Base-by-base conservation (phyloP, 2,113 vertebrate species). In the Malaclemys terrapin region DNA sequence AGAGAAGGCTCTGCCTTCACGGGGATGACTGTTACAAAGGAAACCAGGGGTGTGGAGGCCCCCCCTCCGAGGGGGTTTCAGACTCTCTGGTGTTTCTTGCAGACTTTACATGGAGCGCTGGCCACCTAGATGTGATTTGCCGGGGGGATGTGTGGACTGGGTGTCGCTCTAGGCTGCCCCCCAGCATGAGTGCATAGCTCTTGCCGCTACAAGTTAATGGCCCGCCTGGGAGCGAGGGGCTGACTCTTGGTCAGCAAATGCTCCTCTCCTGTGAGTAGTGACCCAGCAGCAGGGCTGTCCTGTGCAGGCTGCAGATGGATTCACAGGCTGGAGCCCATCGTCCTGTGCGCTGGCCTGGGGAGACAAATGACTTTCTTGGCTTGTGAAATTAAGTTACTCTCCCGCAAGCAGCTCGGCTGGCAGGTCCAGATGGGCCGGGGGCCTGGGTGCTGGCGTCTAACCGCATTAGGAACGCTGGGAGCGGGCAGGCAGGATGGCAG, bases 401-500 rank as follows among this genome's bases (percentile, higher is more conserved):
- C 78, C 38, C 6, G 5, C 14, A 22, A 54, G 50, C 50, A 27
- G 59, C 87, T 65, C 29, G 10, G n/a, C 10, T 12, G 49, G 49
- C 27, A 45, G n/a, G 27, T 31, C 19, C 59, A 59, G 38, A 38
- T 52, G 38, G 49, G 22, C 42, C 22, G 38, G 3, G 17, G 69
- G 17, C 24, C 59, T 2, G 13, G 52, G 24, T 27, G 88, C 50
- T 20, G 16, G 62, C 20, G 1, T 17, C 38, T 94, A 80, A 50
- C 76, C 0, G 1, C 27, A 45, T 69, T 24, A 59, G 1, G 10
- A 83, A 1, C 1, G 56, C 3, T 29, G 62, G 20, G 45, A 31
- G 1, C 19, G 29, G 22, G 65, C 19, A 5, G 80, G 62, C 65
- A 82, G 31, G 35, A 56, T 29, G 69, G 53, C 19, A 45, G 62